Percentiles rank a stretch among this genome's conserved stretches.
Evolutionary conservation across 2,113 vertebrate species (phyloP).

Genomic region (Centrocercus urophasianus): DNA sequence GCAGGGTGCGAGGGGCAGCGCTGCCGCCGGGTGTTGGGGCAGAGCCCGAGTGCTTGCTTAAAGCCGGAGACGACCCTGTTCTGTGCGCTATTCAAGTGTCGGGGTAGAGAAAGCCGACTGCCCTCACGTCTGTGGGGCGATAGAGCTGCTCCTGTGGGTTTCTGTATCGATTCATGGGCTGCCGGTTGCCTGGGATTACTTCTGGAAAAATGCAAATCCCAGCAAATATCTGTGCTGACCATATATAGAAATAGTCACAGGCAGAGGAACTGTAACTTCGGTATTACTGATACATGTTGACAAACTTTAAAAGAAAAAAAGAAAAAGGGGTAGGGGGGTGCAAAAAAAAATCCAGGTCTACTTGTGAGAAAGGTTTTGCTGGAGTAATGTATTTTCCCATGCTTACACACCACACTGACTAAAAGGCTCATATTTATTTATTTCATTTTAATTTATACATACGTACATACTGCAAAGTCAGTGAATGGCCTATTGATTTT

Average conservation of each 20-base stretch:
- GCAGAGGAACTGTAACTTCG: background rate
- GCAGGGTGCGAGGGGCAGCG: background rate
- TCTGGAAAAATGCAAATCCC: background rate
- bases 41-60: background rate
- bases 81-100: background rate
- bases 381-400: background rate
- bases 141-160: background rate
- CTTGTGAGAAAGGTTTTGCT: background rate
- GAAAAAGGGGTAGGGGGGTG: background rate
- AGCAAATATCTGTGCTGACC: constrained; percentile 28
- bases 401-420: background rate
- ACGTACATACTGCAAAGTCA: background rate
- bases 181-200: background rate
- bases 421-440: background rate
- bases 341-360: background rate
- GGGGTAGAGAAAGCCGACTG: background rate
- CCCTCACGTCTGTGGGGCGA: fast-evolving
- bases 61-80: background rate
- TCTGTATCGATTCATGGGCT: background rate
- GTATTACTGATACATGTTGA: background rate
- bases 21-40: background rate
- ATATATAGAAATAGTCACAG: constrained; percentile 53
- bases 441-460: background rate
- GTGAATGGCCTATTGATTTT: constrained; percentile 2
- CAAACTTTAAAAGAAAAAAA: constrained; percentile 33